Evolutionary conservation across 2,797 vertebrate species (phyloP), one percentile per base, ranked within the genome.

Genomic region (Bufotes viridis): DNA sequence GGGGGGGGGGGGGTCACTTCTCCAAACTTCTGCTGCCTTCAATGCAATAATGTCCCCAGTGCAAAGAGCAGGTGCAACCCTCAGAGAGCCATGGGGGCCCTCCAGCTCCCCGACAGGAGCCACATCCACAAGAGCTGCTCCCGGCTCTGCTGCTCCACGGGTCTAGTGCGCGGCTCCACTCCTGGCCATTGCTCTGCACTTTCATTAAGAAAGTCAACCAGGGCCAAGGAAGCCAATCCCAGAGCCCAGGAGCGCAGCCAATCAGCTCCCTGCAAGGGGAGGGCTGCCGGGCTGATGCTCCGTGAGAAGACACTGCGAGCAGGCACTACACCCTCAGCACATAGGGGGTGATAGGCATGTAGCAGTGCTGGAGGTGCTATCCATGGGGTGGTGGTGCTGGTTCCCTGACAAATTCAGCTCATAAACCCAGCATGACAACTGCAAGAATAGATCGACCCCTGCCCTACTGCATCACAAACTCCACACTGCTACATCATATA

Each of bases 161-260:
- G 3, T 55, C 58, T 60, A 60, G 58, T 17, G 67, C 26, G 14
- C 67, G 34, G 70, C 69, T 74, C 70, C 76, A 1, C 55, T 80
- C 29, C 87, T 57, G 29, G 8, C 86, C 69, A 74, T 81, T 15
- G 58, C 60, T 51, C 60, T 14, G 63, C 55, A 61, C 87, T 72
- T 80, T 79, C 82, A 88, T 80, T 84, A 88, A 88, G 60, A 88
- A 88, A 88, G 51, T 88, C 81, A 72, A 20, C 22, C 22, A n/a
- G 57, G 26, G 13, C 57, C 26, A 3, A 74, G 60, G 0, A 72
- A 17, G 26, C 74, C 87, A 70, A 78, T 83, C 87, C 18, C 22
- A 1, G 75, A 11, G 61, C 15, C 3, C 29, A 26, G n/a, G 26
- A 18, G 24, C 0, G 24, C 60, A 76, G 65, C 82, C 87, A 80